phyloP scores from a whole-genome alignment of 2,113 vertebrate species.

The Pachyramphus minor region DNA sequence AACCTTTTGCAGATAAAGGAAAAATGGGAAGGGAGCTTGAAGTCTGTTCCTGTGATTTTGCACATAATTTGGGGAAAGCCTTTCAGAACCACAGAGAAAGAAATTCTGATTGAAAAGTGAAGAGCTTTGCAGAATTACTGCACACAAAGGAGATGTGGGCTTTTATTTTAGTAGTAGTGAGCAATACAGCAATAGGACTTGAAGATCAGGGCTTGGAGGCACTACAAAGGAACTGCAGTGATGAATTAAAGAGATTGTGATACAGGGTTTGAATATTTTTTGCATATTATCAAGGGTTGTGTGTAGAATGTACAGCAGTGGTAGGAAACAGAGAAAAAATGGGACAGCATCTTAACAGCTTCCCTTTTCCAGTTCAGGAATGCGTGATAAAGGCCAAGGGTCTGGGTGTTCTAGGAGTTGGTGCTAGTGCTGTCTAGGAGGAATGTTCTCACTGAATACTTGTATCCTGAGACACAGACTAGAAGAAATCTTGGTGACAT shows the following conservation, averaged over 20 bases:
- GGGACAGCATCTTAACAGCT: background rate
- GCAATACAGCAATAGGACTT: background rate
- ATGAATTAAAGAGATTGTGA: background rate
- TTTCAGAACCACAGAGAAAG: background rate
- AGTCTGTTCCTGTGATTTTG: background rate
- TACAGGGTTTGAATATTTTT: background rate
- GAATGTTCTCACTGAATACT: background rate
- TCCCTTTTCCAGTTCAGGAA: background rate
- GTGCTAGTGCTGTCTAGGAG: background rate
- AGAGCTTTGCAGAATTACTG: background rate
- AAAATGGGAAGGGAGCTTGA: background rate
- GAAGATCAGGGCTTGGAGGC: background rate
- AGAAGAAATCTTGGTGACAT: background rate
- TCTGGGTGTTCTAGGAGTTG: background rate
- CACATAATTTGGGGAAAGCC: background rate
- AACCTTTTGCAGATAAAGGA: background rate
- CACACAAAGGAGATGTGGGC: background rate
- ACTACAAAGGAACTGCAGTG: background rate
- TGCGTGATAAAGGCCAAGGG: background rate
- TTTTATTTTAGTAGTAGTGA: background rate
- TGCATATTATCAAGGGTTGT: background rate
- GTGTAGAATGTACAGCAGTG: background rate
- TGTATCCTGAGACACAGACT: background rate
- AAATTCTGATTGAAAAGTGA: background rate
- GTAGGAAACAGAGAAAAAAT: background rate